Percentiles rank a stretch among this genome's conserved stretches.
Conservation (phyloP, 2,888 invertebrate genomes). For the Netelia inedita region DNA sequence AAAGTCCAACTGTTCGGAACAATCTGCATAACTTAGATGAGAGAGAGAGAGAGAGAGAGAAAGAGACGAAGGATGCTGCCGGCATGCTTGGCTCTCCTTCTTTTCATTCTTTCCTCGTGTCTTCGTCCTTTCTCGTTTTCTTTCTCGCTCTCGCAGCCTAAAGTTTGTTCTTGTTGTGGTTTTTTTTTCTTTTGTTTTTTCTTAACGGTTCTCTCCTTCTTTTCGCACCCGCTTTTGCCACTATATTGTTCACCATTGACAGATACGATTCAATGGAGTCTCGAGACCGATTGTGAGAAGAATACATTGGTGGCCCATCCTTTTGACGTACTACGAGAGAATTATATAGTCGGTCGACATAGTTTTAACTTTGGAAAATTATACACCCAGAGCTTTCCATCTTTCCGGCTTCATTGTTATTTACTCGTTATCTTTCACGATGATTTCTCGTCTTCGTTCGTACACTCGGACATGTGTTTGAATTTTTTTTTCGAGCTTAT, state of each 20-base stretch:
- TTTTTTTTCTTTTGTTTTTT: constrained; percentile 42
- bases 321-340: constrained; percentile 55
- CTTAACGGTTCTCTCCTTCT: constrained; percentile 39
- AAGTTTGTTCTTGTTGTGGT: constrained; percentile 20
- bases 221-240: constrained; percentile 63
- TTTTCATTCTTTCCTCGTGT: constrained; percentile 46
- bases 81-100: constrained; percentile 70
- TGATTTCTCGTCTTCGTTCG: not conserved
- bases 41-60: constrained; percentile 40
- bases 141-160: constrained; percentile 25
- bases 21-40: constrained; percentile 83
- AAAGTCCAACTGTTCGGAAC: constrained; percentile 84
- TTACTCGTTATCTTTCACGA: not conserved
- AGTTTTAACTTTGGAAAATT: constrained; percentile 42
- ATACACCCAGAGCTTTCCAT: constrained; percentile 13
- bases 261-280: constrained; percentile 82
- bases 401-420: not conserved
- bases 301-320: constrained; percentile 69
- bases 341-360: not conserved
- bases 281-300: constrained; percentile 36
- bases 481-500: not conserved
- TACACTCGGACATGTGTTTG: not conserved
- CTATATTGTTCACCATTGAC: constrained; percentile 81
- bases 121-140: constrained; percentile 65
- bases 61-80: constrained; percentile 63